A percentile compares a stretch with the other conserved stretches of the same genome.
These are phyloP conservation scores for Limnodromus scolopaceus DNA, from an alignment of 2,797 vertebrate species.

Conservation along the genomic window DNA sequence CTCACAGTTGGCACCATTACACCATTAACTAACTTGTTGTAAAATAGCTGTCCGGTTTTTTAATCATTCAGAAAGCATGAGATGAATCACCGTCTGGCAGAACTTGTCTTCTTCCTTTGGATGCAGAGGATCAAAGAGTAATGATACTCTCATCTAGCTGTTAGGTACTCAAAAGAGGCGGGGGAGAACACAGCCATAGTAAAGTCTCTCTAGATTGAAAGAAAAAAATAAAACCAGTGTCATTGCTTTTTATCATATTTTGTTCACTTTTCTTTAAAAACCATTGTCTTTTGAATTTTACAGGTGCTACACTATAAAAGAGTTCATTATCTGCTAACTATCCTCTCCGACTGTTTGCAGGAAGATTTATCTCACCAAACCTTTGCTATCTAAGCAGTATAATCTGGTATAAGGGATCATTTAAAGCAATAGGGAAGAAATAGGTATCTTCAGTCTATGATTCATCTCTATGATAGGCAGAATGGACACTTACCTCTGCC, in stretches of 20 bases:
- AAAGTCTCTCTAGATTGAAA: neutral
- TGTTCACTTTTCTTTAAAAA: neutral
- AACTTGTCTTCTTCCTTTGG: neutral
- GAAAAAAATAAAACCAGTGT: neutral
- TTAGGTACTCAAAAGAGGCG: neutral
- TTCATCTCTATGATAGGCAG: neutral
- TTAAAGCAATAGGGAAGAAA: neutral
- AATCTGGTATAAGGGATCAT: neutral
- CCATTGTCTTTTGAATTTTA: neutral
- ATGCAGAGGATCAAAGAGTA: neutral
- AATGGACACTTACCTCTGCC: neutral
- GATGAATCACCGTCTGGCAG: neutral
- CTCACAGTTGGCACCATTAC: neutral
- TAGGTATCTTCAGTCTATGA: neutral
- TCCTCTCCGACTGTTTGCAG: neutral
- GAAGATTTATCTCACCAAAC: neutral
- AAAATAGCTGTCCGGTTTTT: neutral
- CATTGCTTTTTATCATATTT: neutral
- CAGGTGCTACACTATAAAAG: neutral
- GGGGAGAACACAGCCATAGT: neutral
- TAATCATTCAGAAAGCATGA: neutral
- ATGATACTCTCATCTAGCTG: neutral
- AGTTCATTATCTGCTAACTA: neutral
- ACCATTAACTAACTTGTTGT: neutral
- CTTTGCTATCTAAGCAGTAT: neutral